Conservation (phyloP, 1,140 invertebrate genomes). For the Monochamus saltuarius region DNA sequence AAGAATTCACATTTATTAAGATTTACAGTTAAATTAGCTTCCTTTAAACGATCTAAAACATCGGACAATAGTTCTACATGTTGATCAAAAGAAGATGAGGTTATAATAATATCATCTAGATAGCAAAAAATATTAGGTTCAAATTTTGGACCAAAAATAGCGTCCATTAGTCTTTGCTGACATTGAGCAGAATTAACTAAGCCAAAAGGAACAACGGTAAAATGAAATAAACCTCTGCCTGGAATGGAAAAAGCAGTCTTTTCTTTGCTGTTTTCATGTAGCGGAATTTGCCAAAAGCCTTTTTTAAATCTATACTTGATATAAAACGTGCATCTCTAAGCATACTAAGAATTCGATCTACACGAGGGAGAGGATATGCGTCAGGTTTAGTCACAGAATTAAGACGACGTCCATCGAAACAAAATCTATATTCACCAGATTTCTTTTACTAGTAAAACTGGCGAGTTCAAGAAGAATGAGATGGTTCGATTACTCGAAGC, state of each 20-base stretch:
- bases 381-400: conserved; percentile 2
- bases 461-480: too few species aligned
- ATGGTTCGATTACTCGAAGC: too few species aligned
- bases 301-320: conserved; percentile 1
- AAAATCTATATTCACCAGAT: too few species aligned
- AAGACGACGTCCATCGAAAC: conserved; percentile 5
- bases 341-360: conserved; percentile 5
- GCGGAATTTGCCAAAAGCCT: conserved; percentile 13
- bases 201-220: conserved; percentile 32
- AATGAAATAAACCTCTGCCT: too few species aligned
- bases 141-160: too few species aligned
- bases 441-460: too few species aligned
- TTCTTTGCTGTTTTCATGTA: conserved; percentile 29
- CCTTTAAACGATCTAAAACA: too few species aligned
- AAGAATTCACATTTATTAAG: conserved; percentile 31
- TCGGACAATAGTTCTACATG: too few species aligned
- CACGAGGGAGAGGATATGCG: conserved; percentile 5
- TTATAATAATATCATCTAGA: too few species aligned
- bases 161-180: conserved; percentile 1
- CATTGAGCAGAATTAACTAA: conserved; percentile 1
- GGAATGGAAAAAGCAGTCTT: conserved; percentile 51
- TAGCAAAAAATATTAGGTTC: too few species aligned
- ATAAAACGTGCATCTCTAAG: conserved; percentile 4
- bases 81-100: too few species aligned
- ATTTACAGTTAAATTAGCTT: too few species aligned